Conservation (phyloP, 1,140 invertebrate genomes). For the Apis cerana region DNA sequence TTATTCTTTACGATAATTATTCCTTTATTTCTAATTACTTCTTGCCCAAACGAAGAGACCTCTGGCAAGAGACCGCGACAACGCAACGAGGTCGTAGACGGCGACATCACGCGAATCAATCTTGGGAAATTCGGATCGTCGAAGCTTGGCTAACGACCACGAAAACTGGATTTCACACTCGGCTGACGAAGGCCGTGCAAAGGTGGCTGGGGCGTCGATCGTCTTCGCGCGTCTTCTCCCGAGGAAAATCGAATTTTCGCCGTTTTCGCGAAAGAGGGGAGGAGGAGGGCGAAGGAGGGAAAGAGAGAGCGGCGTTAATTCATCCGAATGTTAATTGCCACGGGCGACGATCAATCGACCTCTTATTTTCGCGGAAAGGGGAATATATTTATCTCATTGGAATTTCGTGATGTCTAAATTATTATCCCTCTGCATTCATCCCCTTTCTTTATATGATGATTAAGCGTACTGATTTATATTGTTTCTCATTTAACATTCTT, state of each 20-base stretch:
- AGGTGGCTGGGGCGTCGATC: slow-evolving; percentile 30
- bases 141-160: slow-evolving; percentile 67
- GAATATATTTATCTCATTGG: not conserved
- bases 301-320: not conserved
- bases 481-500: too few species aligned
- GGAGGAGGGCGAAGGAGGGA: not conserved
- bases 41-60: too few species aligned
- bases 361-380: not conserved
- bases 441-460: too few species aligned
- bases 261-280: slow-evolving; percentile 19
- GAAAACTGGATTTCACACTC: slow-evolving; percentile 73
- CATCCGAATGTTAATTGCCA: slow-evolving; percentile 31
- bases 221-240: slow-evolving; percentile 13
- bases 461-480: too few species aligned
- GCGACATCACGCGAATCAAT: slow-evolving; percentile 40
- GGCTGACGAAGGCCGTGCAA: slow-evolving; percentile 40
- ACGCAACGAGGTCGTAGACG: not conserved
- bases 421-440: too few species aligned
- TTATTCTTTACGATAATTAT: too few species aligned
- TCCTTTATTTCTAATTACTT: too few species aligned
- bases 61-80: not conserved
- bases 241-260: slow-evolving; percentile 58
- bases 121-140: slow-evolving; percentile 65
- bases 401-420: too few species aligned
- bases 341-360: slow-evolving; percentile 23